Evolutionary conservation across 2,888 invertebrate species (phyloP), one percentile per base, ranked within the genome.

Genomic region (Oithona nana): DNA sequence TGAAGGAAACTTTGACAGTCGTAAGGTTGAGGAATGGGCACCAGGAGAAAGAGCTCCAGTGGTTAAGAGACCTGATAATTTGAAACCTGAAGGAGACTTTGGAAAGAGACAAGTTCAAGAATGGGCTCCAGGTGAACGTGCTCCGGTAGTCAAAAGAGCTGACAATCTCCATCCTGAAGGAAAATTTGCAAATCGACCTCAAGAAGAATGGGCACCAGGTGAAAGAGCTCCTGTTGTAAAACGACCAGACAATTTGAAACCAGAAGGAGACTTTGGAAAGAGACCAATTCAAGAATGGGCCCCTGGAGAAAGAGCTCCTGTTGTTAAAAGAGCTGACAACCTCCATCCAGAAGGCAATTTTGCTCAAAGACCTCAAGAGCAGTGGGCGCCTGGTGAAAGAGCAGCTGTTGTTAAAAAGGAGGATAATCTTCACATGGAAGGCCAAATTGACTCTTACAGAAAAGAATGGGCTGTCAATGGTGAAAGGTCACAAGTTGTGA

Each of bases 381-480:
- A 59, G 26, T 64, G 61, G 59, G 28, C 64, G n/a, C 61, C 61
- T 16, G 64, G 64, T 22, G 64, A 64, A 26, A 62, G 64, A 28
- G 66, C 65, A 57, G 68, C 67, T 16, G 65, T 67, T 26, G 66
- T 66, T 52, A 67, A 66, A 29, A 66, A 66, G 24, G 65, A 82
- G 70, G 84, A 85, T 71, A 81, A 85, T 70, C 76, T 86, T 56
- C 81, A 80, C 62, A 77, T 81, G 67, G 84, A 84, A 70, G 84
- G 84, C 16, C 63, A 65, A 6, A 64, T 67, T 20, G 57, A 55
- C 11, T 64, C 51, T 11, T 63, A 57, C n/a, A 39, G 59, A 6
- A 61, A 64, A 58, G 2, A 69, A 77, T 77, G 49, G 48, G 64
- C 55, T 48, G 56, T 49, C 73, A 61, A 63, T 31, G 68, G 68